These are phyloP conservation scores for Procambarus virginalis DNA, from an alignment of 1,140 invertebrate genomes.

Conservation along the genomic window DNA sequence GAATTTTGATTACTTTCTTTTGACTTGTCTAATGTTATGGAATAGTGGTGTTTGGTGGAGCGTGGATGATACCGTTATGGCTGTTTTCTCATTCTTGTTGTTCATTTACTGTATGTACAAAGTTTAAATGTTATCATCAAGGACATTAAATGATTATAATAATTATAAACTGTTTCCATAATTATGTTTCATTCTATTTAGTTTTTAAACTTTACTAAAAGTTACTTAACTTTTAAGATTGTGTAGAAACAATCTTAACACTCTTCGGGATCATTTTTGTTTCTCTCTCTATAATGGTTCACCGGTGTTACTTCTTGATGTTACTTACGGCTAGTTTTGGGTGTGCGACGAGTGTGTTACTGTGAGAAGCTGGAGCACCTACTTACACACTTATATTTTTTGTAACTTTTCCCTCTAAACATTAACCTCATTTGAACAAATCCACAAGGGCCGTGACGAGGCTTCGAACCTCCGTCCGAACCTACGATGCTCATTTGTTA, in stretches of 20 bases:
- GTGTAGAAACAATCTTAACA: constrained; percentile 11
- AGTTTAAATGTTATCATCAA: constrained; percentile 68
- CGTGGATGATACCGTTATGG: constrained; percentile 55
- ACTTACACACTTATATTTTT: not conserved
- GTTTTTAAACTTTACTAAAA: not conserved
- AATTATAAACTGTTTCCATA: constrained; percentile 67
- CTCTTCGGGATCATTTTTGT: not conserved
- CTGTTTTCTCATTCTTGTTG: constrained; percentile 67
- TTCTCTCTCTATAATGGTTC: not conserved
- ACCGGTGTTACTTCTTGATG: not conserved
- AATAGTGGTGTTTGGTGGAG: constrained; percentile 44
- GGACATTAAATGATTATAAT: constrained; percentile 67
- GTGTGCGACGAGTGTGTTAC: not conserved
- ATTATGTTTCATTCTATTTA: constrained; percentile 61
- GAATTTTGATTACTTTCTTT: constrained; percentile 28
- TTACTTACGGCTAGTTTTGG: not conserved
- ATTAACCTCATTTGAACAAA: not conserved
- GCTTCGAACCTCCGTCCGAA: no score
- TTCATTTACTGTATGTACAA: constrained; percentile 68
- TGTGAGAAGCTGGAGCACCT: not conserved
- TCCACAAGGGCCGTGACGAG: no score
- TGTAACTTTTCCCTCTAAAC: not conserved
- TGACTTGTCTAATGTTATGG: constrained; percentile 34
- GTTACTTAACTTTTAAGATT: no score
- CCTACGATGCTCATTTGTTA: no score